These are phyloP conservation scores for Melipona quadrifasciata DNA, from an alignment of 1,140 invertebrate genomes.

Conservation along the genomic window DNA sequence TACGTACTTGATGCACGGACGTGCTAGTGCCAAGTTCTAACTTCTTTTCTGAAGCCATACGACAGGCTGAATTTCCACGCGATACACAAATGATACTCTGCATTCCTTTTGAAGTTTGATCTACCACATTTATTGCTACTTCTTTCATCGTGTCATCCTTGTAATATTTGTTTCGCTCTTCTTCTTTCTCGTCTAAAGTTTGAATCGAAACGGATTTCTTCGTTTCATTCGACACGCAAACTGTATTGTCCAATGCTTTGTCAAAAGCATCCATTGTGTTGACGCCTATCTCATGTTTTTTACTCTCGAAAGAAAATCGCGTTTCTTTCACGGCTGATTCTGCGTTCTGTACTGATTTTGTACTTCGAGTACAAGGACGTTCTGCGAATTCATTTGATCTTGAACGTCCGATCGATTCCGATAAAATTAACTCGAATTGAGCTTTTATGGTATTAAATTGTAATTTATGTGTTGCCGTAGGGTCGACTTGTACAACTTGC, in stretches of 20 bases:
- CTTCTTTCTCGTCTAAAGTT: background rate
- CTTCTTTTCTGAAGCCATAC: background rate
- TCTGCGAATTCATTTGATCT: no score
- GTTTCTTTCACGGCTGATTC: background rate
- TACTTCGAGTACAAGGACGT: background rate
- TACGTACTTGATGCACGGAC: background rate
- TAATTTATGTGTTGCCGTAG: background rate
- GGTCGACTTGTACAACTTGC: background rate
- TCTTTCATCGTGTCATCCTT: background rate
- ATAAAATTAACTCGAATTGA: constrained; percentile 38
- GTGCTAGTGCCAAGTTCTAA: constrained; percentile 6
- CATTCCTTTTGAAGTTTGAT: constrained; percentile 11
- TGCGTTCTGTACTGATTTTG: background rate
- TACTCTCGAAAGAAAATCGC: background rate
- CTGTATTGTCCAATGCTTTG: background rate
- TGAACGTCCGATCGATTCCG: no score
- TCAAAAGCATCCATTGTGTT: background rate
- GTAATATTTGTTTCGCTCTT: background rate
- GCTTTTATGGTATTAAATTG: constrained; percentile 47
- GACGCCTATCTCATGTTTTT: background rate
- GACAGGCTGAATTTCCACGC: background rate
- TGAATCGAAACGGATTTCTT: background rate
- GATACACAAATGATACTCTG: constrained; percentile 25
- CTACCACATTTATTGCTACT: background rate
- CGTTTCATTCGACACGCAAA: background rate